Conservation (phyloP, 2,113 vertebrate genomes). For the Rattus norvegicus region GRCr8 NC_086021.1:166128001-166128500, state of each 20-base stretch:
- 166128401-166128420: background rate
- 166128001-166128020: background rate
- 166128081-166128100: background rate
- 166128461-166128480: background rate
- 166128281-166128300: too few species aligned
- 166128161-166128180: too few species aligned
- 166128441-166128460: background rate
- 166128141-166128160: too few species aligned
- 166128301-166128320: background rate
- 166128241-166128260: too few species aligned
- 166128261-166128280: too few species aligned
- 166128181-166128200: too few species aligned
- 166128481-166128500: background rate
- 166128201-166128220: too few species aligned
- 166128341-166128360: background rate
- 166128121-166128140: too few species aligned
- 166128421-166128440: background rate
- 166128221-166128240: too few species aligned
- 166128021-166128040: background rate
- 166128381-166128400: background rate
- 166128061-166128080: background rate
- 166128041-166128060: background rate
- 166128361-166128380: background rate
- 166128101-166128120: too few species aligned
- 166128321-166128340: background rate